These are phyloP conservation scores for Hipparchia semele DNA, from an alignment of 2,888 invertebrate genomes.

Conservation along the genomic window DNA sequence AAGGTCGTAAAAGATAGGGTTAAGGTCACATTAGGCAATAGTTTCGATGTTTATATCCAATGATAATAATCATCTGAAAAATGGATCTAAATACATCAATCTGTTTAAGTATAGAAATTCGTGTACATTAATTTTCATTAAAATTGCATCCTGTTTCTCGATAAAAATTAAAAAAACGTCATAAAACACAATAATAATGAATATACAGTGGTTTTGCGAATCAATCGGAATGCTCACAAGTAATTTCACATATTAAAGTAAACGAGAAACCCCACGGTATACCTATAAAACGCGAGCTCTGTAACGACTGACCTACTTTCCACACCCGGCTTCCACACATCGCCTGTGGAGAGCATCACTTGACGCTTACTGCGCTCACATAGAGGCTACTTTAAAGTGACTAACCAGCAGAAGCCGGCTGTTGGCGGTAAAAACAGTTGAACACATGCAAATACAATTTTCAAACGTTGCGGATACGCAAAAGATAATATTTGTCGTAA, in stretches of 20 bases:
- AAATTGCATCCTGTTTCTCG: background rate
- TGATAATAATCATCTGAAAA: no score
- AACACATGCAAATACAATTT: slow-evolving; percentile 67
- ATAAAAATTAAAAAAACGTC: background rate
- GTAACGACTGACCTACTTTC: slow-evolving; percentile 80
- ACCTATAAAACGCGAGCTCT: slow-evolving; percentile 76
- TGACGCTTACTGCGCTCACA: slow-evolving; percentile 48
- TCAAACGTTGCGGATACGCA: slow-evolving; percentile 67
- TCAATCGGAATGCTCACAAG: slow-evolving; percentile 35
- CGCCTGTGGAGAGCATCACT: slow-evolving; percentile 48
- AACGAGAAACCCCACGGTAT: slow-evolving; percentile 68
- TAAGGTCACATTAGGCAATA: no score
- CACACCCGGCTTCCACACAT: slow-evolving; percentile 71
- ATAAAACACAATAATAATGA: background rate
- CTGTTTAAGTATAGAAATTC: background rate
- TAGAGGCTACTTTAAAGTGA: slow-evolving; percentile 58
- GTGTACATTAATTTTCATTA: background rate
- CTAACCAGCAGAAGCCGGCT: slow-evolving; percentile 48
- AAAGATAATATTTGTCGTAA: slow-evolving; percentile 65
- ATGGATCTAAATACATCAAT: no score
- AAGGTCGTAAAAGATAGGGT: no score
- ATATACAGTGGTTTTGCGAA: slow-evolving; percentile 19
- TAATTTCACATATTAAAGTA: slow-evolving; percentile 54
- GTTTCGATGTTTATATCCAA: no score
- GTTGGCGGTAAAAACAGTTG: slow-evolving; percentile 58